phyloP scores from a whole-genome alignment of 2,113 vertebrate species.

The Leptobrachium ailaonicum region DNA sequence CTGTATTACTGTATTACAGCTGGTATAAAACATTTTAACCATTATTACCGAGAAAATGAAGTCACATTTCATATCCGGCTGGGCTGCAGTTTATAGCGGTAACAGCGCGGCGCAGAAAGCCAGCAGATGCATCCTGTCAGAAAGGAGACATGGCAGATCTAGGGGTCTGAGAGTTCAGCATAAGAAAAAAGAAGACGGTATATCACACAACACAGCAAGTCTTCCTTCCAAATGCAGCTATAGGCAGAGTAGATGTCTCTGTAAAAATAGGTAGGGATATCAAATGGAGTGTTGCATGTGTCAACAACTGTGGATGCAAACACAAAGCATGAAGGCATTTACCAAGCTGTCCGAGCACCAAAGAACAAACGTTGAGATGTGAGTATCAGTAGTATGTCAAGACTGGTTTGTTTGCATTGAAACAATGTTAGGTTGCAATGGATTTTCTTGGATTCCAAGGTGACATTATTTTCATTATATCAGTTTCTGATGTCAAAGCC shows the following conservation, averaged over 20 bases:
- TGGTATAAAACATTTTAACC: slow-evolving; percentile 49
- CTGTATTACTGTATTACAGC: slow-evolving; percentile 41
- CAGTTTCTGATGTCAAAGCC: too few species aligned
- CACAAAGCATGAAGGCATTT: too few species aligned
- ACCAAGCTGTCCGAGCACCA: too few species aligned
- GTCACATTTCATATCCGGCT: slow-evolving; percentile 48
- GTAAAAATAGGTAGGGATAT: not conserved
- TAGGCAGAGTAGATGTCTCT: not conserved
- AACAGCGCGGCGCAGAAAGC: slow-evolving; percentile 37
- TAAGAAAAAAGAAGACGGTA: slow-evolving; percentile 13
- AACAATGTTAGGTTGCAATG: too few species aligned
- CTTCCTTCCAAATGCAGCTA: not conserved
- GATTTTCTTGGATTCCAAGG: too few species aligned
- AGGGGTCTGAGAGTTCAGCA: not conserved
- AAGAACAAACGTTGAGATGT: too few species aligned
- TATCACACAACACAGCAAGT: not conserved
- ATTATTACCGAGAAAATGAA: slow-evolving; percentile 49
- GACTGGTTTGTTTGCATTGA: too few species aligned
- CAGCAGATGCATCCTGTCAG: slow-evolving; percentile 43
- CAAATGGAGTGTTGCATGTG: too few species aligned
- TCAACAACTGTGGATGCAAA: too few species aligned
- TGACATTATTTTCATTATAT: too few species aligned
- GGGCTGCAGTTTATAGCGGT: slow-evolving; percentile 37
- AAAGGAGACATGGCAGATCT: slow-evolving; percentile 23
- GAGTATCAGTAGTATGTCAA: too few species aligned